Evolutionary conservation across 2,888 invertebrate species (phyloP).

Genomic region (Leistus spinibarbis): DNA sequence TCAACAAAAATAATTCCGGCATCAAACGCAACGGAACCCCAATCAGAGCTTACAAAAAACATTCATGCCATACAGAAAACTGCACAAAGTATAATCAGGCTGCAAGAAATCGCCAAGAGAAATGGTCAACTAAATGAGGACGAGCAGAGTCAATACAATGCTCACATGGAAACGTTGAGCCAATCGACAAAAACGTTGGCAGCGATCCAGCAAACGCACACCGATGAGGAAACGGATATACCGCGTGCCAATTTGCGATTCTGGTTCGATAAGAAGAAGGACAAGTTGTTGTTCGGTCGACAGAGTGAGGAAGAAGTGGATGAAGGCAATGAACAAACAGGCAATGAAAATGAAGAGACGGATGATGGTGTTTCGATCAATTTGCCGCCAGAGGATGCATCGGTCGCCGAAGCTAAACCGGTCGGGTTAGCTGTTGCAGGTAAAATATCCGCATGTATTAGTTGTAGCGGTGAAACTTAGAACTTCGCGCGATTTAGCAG

Average conservation of each 20-base stretch:
- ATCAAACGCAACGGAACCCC: slow-evolving; percentile 44
- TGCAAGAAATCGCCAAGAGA: slow-evolving; percentile 67
- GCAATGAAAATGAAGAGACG: slow-evolving; percentile 50
- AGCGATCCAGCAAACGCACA: slow-evolving; percentile 49
- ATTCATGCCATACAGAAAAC: slow-evolving; percentile 64
- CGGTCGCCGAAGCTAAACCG: slow-evolving; percentile 78
- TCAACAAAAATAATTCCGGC: slow-evolving; percentile 55
- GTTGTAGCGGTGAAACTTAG: too few species aligned
- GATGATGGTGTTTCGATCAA: slow-evolving; percentile 58
- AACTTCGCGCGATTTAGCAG: too few species aligned
- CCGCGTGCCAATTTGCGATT: slow-evolving; percentile 48
- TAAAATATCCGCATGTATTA: slow-evolving; percentile 40
- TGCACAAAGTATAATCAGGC: slow-evolving; percentile 64
- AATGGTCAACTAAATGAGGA: slow-evolving; percentile 62
- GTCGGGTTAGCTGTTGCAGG: slow-evolving; percentile 63
- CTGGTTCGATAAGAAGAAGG: slow-evolving; percentile 53
- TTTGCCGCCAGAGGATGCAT: slow-evolving; percentile 64
- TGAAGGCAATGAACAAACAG: slow-evolving; percentile 47
- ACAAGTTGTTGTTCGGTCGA: slow-evolving; percentile 40
- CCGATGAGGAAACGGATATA: slow-evolving; percentile 46
- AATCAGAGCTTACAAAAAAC: slow-evolving; percentile 59
- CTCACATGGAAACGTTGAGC: slow-evolving; percentile 54
- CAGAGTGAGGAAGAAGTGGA: slow-evolving; percentile 46
- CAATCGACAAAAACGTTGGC: slow-evolving; percentile 52
- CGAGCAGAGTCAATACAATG: slow-evolving; percentile 64